Conservation (phyloP, 2,797 vertebrate species). For the Lepus townsendii region DNA sequence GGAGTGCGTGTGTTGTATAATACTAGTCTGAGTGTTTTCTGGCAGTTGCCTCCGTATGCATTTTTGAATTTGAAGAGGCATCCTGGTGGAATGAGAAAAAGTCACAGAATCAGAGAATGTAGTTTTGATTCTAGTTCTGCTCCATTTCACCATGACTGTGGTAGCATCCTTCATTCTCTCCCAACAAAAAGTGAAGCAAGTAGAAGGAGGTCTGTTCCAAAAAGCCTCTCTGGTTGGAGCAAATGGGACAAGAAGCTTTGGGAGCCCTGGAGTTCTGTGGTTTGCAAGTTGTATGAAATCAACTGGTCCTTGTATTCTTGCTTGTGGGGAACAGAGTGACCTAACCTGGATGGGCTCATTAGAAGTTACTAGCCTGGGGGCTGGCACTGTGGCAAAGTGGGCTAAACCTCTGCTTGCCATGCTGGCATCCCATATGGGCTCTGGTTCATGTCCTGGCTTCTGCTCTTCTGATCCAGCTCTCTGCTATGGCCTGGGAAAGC, state of each 20-base stretch:
- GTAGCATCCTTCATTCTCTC: neutral
- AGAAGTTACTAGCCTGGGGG: neutral
- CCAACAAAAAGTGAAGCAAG: neutral
- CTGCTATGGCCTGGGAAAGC: too few relatives aligned
- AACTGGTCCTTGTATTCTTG: neutral
- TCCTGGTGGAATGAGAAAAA: neutral
- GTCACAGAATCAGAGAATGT: neutral
- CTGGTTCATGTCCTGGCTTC: too few relatives aligned
- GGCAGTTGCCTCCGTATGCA: neutral
- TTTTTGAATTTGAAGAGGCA: neutral
- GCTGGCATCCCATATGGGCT: too few relatives aligned
- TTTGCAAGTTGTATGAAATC: neutral
- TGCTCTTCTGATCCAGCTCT: too few relatives aligned
- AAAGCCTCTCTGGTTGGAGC: neutral
- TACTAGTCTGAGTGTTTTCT: neutral
- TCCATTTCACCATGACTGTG: neutral
- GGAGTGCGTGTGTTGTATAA: neutral
- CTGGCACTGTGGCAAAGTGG: too few relatives aligned
- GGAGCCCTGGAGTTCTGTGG: neutral
- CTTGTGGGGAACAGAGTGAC: neutral
- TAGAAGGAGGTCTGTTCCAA: neutral
- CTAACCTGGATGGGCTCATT: neutral
- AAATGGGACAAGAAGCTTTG: neutral
- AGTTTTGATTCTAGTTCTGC: neutral
- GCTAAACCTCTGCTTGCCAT: too few relatives aligned